Conservation (phyloP, 2,113 vertebrate species). For the Spilogale gracilis region DNA sequence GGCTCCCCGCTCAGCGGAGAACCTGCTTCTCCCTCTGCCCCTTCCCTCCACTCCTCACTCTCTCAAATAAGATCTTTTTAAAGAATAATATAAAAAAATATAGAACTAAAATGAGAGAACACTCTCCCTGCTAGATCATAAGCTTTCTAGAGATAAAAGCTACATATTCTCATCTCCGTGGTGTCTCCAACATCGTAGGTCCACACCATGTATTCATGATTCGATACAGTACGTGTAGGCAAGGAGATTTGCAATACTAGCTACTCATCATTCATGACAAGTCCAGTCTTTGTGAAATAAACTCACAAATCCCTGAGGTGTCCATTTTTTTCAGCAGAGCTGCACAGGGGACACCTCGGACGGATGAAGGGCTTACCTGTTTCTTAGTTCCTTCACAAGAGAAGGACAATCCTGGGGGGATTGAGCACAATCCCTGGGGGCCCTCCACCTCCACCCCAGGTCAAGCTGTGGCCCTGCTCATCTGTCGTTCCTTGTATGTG, state of each 20-base stretch:
- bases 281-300: not conserved
- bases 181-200: not conserved
- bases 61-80: not conserved
- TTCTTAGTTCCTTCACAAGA: not conserved
- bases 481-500: not conserved
- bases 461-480: not conserved
- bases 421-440: not conserved
- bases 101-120: not conserved
- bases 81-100: not conserved
- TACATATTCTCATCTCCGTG: not conserved
- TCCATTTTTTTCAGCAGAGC: not conserved
- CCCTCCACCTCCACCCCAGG: not conserved
- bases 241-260: not conserved
- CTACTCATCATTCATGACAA: slow-evolving; percentile 1
- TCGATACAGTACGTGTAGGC: not conserved
- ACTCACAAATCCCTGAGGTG: not conserved
- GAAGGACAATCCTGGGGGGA: not conserved
- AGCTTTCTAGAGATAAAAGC: not conserved
- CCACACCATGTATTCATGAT: not conserved
- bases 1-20: not conserved
- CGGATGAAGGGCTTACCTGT: not conserved
- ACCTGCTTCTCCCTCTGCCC: not conserved
- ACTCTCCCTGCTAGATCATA: not conserved
- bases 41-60: not conserved
- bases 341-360: not conserved